Evolutionary conservation across 2,113 vertebrate species (phyloP).

Genomic region (Phalacrocorax brasilianus): DNA sequence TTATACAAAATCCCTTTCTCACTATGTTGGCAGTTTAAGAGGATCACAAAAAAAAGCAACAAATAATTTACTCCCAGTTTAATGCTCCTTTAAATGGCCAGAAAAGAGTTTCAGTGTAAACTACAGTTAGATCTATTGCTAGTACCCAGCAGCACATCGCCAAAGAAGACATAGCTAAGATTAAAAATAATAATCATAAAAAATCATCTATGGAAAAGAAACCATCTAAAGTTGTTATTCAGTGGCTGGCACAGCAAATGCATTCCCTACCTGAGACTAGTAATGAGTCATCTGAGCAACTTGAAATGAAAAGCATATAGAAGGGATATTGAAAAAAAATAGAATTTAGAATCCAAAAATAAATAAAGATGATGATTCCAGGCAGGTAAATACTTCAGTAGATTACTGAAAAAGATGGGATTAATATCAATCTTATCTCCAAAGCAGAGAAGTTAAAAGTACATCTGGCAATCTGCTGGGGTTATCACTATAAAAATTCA

Average conservation of each 20-base stretch:
- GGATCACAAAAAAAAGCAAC: constrained; percentile 3
- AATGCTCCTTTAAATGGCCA: constrained; percentile 23
- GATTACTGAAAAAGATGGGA: neutral
- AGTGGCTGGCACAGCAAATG: neutral
- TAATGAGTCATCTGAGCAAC: neutral
- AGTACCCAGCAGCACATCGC: neutral
- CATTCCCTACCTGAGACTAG: neutral
- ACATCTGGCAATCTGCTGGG: neutral
- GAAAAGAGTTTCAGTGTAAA: constrained; percentile 7
- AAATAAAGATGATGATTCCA: neutral
- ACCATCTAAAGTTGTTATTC: neutral
- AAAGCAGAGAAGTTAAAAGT: constrained; percentile 14
- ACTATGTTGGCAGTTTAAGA: neutral
- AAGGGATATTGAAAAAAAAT: neutral
- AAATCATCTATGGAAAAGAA: constrained; percentile 8
- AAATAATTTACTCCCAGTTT: constrained; percentile 30
- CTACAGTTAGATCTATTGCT: constrained; percentile 23
- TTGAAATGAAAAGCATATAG: constrained; percentile 19
- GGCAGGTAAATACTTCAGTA: constrained; percentile 31
- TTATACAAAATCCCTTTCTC: neutral
- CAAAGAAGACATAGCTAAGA: constrained; percentile 12
- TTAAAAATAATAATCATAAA: constrained; percentile 50
- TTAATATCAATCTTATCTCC: neutral
- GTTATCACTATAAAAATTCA: neutral
- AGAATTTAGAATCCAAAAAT: neutral